phyloP scores from a whole-genome alignment of 2,113 vertebrate genomes.

The Cyprinodon tularosa region DNA sequence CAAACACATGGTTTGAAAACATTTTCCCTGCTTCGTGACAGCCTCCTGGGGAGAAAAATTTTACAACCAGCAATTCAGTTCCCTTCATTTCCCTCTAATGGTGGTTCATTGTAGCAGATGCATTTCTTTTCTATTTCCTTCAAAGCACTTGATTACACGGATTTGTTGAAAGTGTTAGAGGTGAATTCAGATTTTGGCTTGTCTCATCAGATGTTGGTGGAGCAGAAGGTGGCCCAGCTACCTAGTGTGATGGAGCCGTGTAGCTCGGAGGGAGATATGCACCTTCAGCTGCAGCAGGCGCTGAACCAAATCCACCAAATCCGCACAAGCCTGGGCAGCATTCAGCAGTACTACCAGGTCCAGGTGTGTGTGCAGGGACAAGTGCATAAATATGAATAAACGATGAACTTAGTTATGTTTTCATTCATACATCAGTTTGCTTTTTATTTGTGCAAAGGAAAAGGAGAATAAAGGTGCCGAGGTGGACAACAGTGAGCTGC shows the following conservation, averaged over 20 bases:
- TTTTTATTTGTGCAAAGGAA: constrained; percentile 44
- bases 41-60: constrained; percentile 49
- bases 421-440: neutral
- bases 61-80: constrained; percentile 38
- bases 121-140: constrained; percentile 24
- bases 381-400: neutral
- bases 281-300: constrained; percentile 74
- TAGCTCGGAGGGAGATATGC: constrained; percentile 42
- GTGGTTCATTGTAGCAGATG: constrained; percentile 26
- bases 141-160: constrained; percentile 23
- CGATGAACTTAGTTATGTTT: neutral
- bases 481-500: constrained; percentile 66
- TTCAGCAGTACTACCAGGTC: constrained; percentile 62
- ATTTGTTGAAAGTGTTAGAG: constrained; percentile 16
- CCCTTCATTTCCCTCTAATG: constrained; percentile 35
- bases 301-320: constrained; percentile 75
- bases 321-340: constrained; percentile 65
- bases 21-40: constrained; percentile 38
- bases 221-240: constrained; percentile 61
- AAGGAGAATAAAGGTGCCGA: constrained; percentile 47
- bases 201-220: constrained; percentile 77
- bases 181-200: neutral
- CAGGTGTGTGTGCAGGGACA: constrained; percentile 58
- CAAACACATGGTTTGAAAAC: constrained; percentile 44
- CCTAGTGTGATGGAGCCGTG: constrained; percentile 61